phyloP scores from a whole-genome alignment of 2,888 invertebrate species.

The Ditylenchus weischeri region DNA sequence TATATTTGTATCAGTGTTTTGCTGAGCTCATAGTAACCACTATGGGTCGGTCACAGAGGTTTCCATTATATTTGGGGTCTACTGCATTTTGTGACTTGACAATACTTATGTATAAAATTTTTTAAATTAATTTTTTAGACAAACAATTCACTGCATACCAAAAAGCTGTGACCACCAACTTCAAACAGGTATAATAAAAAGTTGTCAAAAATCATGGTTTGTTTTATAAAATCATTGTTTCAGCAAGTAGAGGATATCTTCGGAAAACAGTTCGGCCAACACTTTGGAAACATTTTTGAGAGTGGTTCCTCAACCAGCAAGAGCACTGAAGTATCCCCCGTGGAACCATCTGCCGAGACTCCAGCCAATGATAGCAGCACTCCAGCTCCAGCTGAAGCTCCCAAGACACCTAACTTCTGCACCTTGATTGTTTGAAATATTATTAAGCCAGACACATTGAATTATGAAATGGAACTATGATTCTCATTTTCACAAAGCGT shows the following conservation, averaged over 20 bases:
- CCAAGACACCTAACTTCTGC: slow-evolving; percentile 56
- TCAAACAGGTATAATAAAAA: slow-evolving; percentile 18
- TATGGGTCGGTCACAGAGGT: too few species aligned
- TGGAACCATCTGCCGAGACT: slow-evolving; percentile 20
- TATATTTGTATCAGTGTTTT: too few species aligned
- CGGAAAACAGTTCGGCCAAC: slow-evolving; percentile 38
- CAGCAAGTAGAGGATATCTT: slow-evolving; percentile 53
- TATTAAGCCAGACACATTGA: not conserved
- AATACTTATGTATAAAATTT: too few species aligned
- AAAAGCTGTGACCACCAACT: slow-evolving; percentile 26
- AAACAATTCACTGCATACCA: slow-evolving; percentile 39
- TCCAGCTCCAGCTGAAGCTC: slow-evolving; percentile 40
- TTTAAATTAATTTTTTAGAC: slow-evolving; percentile 25
- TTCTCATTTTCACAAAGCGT: slow-evolving; percentile 1
- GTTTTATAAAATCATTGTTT: slow-evolving; percentile 16
- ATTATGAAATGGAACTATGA: slow-evolving; percentile 1
- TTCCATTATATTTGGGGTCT: too few species aligned
- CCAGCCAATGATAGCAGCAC: slow-evolving; percentile 23
- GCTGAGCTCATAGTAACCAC: too few species aligned
- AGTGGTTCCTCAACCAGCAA: slow-evolving; percentile 35
- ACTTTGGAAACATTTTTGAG: slow-evolving; percentile 46
- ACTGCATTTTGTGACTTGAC: too few species aligned
- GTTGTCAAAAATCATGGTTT: not conserved
- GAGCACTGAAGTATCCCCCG: slow-evolving; percentile 26
- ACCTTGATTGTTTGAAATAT: slow-evolving; percentile 48